Percentiles rank a stretch among this genome's conserved stretches.
phyloP scores from a whole-genome alignment of 2,113 vertebrate species.

The Nannospalax galili region DNA sequence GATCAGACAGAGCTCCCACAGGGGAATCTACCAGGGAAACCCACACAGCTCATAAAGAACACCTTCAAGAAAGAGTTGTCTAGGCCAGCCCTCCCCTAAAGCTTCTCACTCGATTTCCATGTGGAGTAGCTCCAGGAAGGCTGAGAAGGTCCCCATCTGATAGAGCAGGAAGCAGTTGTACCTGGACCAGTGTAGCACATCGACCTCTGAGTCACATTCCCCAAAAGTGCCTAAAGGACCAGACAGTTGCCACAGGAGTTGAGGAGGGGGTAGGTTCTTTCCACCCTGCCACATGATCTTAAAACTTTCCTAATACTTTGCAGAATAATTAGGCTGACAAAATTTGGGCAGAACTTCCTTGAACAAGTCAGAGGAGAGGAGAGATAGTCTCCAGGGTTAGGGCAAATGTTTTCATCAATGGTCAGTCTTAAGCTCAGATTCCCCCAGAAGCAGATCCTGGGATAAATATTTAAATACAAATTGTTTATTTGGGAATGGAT shows the following conservation, averaged over 20 bases:
- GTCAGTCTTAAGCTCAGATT: background rate
- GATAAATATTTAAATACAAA: slow-evolving; percentile 38
- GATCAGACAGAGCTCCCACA: background rate
- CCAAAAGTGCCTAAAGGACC: slow-evolving; percentile 91
- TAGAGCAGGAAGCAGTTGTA: slow-evolving; percentile 97
- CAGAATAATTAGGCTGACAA: background rate
- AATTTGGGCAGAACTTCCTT: background rate
- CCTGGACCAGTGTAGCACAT: slow-evolving; percentile 94
- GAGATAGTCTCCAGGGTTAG: background rate
- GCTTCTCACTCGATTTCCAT: slow-evolving; percentile 96
- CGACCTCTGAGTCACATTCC: slow-evolving; percentile 92
- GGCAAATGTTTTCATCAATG: background rate
- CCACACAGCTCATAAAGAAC: background rate
- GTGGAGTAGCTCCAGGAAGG: slow-evolving; percentile 97
- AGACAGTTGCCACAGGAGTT: slow-evolving; percentile 17
- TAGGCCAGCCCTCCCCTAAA: rapidly evolving
- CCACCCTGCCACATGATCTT: background rate
- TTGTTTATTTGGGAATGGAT: slow-evolving; percentile 6
- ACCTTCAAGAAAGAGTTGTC: background rate
- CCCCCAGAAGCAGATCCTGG: background rate
- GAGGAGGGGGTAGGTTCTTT: slow-evolving; percentile 7
- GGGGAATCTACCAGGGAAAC: background rate
- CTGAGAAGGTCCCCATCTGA: slow-evolving; percentile 95
- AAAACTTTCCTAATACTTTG: background rate
- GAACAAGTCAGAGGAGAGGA: slow-evolving; percentile 23